These are phyloP conservation scores for Salvelinus sp. DNA, from an alignment of 2,113 vertebrate genomes.

Conservation along the genomic window DNA sequence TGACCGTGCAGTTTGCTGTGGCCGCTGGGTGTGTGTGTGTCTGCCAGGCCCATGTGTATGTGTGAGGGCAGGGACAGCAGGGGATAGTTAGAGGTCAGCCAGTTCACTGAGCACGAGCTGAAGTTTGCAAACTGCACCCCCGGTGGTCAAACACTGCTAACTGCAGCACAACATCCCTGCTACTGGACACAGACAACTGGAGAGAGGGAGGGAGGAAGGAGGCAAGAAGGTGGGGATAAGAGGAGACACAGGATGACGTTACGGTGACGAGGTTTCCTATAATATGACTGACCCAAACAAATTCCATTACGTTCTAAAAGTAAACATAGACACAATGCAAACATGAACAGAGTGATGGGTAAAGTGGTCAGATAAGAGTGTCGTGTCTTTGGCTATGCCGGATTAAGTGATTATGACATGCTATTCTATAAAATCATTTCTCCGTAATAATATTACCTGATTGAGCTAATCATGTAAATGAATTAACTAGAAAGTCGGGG, in stretches of 20 bases:
- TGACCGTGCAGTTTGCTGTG: slow-evolving; percentile 71
- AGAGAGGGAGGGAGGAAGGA: not conserved
- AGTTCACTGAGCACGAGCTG: slow-evolving; percentile 62
- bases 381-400: too few relatives aligned
- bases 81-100: slow-evolving; percentile 64
- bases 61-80: slow-evolving; percentile 58
- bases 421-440: too few relatives aligned
- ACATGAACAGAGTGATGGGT: too few relatives aligned
- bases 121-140: slow-evolving; percentile 71
- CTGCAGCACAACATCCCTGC: slow-evolving; percentile 60
- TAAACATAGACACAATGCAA: too few relatives aligned
- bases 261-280: too few relatives aligned
- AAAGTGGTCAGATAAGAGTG: too few relatives aligned
- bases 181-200: slow-evolving; percentile 65
- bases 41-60: slow-evolving; percentile 45
- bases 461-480: too few relatives aligned
- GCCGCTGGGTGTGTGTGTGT: slow-evolving; percentile 43
- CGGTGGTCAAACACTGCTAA: slow-evolving; percentile 66
- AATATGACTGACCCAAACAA: too few relatives aligned
- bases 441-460: too few relatives aligned
- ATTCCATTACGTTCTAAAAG: too few relatives aligned
- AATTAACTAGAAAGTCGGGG: too few relatives aligned
- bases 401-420: too few relatives aligned
- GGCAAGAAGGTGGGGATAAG: not conserved
- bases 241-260: not conserved